phyloP scores from a whole-genome alignment of 35 echinoderm and acorn worm genomes.

The Ophioderma brevispina region DNA sequence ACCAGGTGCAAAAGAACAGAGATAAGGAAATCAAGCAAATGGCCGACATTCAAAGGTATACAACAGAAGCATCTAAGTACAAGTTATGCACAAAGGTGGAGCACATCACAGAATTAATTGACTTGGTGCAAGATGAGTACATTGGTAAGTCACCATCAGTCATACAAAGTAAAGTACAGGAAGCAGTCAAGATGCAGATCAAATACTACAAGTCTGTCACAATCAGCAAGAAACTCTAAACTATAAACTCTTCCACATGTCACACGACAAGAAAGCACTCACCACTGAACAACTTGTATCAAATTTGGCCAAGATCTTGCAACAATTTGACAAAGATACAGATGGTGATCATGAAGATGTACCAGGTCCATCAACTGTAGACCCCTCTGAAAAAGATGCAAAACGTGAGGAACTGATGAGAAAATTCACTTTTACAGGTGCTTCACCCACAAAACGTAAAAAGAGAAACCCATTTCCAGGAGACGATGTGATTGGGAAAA shows the following conservation, averaged over 20 bases:
- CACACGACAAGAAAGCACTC: slow-evolving; percentile 4
- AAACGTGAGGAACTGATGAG: slow-evolving; percentile 15
- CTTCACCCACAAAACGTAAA: background rate
- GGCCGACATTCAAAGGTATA: slow-evolving; percentile 14
- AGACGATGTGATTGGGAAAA: slow-evolving; percentile 14
- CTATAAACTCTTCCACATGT: background rate
- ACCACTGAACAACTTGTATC: slow-evolving; percentile 5
- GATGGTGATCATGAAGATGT: background rate
- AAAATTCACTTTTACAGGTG: background rate
- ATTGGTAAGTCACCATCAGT: background rate
- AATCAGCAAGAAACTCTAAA: background rate
- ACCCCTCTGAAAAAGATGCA: background rate
- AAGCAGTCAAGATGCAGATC: slow-evolving; percentile 8
- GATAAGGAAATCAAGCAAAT: slow-evolving; percentile 1
- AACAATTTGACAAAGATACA: background rate
- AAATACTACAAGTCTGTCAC: slow-evolving; percentile 22
- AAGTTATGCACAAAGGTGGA: slow-evolving; percentile 20
- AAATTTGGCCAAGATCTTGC: slow-evolving; percentile 17
- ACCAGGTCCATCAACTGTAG: slow-evolving; percentile 5
- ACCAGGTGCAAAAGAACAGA: background rate
- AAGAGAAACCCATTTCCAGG: slow-evolving; percentile 9
- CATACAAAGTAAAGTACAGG: background rate
- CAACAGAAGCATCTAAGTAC: background rate
- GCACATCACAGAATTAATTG: background rate
- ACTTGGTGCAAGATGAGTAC: slow-evolving; percentile 2